Conservation (phyloP, 2,888 invertebrate species). For the Diadegma fenestrale region DNA sequence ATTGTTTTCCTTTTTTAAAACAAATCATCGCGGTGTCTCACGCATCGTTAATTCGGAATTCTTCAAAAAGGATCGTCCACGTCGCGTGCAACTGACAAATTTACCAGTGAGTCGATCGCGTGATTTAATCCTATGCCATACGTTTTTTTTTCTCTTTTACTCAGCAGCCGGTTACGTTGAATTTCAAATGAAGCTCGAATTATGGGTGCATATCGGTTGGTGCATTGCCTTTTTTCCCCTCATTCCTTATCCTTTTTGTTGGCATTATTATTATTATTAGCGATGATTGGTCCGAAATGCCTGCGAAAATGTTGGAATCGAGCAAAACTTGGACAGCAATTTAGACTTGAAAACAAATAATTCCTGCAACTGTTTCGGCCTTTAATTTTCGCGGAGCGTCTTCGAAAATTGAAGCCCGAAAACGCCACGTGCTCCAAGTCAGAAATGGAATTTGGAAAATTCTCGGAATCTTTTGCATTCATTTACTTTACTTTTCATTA, state of each 20-base stretch:
- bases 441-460: too few species aligned
- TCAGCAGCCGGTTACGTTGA: background rate
- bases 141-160: background rate
- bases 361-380: too few species aligned
- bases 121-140: constrained; percentile 28
- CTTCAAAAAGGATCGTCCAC: constrained; percentile 38
- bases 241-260: background rate
- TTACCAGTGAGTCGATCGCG: constrained; percentile 65
- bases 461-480: too few species aligned
- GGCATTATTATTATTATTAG: background rate
- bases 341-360: too few species aligned
- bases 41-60: constrained; percentile 28
- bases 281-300: background rate
- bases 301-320: background rate
- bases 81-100: constrained; percentile 64
- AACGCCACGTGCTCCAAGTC: too few species aligned
- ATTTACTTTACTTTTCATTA: too few species aligned
- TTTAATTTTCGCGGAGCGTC: too few species aligned
- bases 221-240: constrained; percentile 1
- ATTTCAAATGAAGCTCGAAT: constrained; percentile 37
- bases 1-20: background rate
- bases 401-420: too few species aligned
- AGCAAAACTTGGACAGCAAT: too few species aligned
- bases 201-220: background rate
- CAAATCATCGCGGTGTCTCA: background rate